phyloP scores from a whole-genome alignment of 2,113 vertebrate genomes.

The Pituophis catenifer region DNA sequence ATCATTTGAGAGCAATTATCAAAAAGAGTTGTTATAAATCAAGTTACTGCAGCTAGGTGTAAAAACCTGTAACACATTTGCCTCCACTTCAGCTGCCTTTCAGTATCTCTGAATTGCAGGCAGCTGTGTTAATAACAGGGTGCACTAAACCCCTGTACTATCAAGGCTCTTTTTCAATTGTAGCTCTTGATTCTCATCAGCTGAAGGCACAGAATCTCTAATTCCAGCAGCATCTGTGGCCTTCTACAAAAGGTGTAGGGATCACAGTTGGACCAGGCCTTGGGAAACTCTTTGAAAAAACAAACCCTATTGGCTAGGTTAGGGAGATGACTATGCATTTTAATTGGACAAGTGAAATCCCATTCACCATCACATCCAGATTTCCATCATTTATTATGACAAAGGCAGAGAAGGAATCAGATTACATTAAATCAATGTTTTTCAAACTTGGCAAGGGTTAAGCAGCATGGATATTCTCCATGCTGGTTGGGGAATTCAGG shows the following conservation, averaged over 20 bases:
- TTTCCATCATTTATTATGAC: not conserved
- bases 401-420: not conserved
- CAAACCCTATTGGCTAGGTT: not conserved
- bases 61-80: not conserved
- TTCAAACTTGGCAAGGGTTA: not conserved
- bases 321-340: not conserved
- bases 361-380: not conserved
- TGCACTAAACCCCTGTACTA: no score
- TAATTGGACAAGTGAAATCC: not conserved
- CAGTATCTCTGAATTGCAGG: no score
- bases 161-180: no score
- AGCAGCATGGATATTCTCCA: not conserved
- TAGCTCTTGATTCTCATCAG: not conserved
- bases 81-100: not conserved
- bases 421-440: not conserved
- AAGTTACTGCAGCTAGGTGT: not conserved
- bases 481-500: not conserved
- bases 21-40: not conserved
- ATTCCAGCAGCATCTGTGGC: not conserved
- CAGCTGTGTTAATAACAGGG: no score
- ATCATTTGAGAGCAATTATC: not conserved
- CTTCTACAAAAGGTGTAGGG: not conserved
- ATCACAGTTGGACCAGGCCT: not conserved
- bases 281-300: not conserved
- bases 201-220: not conserved